These are phyloP conservation scores for Dicaeum eximium DNA, from an alignment of 2,113 vertebrate species.

Conservation along the genomic window DNA sequence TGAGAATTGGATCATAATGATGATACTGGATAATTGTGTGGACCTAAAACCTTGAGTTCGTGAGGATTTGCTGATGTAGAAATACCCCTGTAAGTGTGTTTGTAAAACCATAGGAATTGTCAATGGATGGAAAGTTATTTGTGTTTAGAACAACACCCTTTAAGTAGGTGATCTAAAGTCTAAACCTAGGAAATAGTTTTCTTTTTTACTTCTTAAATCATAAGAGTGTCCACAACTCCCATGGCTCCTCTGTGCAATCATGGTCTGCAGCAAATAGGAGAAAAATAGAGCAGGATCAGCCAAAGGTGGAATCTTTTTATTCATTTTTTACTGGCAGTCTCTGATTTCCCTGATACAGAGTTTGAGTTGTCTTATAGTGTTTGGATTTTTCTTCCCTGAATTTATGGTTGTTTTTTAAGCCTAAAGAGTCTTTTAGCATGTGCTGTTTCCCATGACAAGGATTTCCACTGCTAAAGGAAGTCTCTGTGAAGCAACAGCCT, in stretches of 20 bases:
- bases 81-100: not conserved
- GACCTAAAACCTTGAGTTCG: accelerated
- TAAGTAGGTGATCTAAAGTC: not conserved
- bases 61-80: not conserved
- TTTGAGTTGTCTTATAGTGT: not conserved
- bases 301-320: not conserved
- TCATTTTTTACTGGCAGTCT: not conserved
- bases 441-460: not conserved
- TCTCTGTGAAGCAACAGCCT: not conserved
- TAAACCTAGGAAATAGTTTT: not conserved
- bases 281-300: not conserved
- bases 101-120: not conserved
- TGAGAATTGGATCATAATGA: not conserved
- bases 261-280: not conserved
- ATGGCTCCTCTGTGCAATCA: not conserved
- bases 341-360: not conserved
- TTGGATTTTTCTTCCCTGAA: not conserved
- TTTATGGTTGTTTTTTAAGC: not conserved
- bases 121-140: not conserved
- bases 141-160: not conserved
- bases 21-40: not conserved
- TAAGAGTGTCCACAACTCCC: not conserved
- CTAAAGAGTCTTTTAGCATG: not conserved
- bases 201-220: not conserved
- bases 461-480: not conserved